Conservation (phyloP, 2,888 invertebrate genomes). For the Lordiphosa andalusiaca region DNA sequence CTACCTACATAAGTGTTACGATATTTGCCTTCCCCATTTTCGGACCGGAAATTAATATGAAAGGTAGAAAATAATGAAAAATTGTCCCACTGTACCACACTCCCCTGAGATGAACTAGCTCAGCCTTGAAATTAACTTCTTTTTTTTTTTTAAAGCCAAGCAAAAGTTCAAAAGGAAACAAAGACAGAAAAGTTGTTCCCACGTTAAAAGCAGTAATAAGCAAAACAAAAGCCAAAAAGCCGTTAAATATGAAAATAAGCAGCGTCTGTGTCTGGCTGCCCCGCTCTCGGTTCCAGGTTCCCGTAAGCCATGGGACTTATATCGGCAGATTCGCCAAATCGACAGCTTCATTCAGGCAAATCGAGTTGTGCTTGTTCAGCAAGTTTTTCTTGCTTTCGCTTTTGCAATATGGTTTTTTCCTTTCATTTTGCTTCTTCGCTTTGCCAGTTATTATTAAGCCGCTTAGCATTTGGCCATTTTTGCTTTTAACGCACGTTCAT, state of each 20-base stretch:
- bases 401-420: constrained; percentile 36
- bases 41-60: too few species aligned
- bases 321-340: constrained; percentile 12
- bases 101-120: constrained; percentile 45
- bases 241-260: constrained; percentile 54
- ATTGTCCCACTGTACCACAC: too few species aligned
- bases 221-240: constrained; percentile 41
- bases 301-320: neutral
- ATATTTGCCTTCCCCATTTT: too few species aligned
- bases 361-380: constrained; percentile 26
- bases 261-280: constrained; percentile 1
- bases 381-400: constrained; percentile 24
- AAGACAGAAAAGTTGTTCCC: neutral
- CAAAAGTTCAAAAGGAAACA: constrained; percentile 9
- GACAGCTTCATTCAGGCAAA: constrained; percentile 25
- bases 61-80: too few species aligned
- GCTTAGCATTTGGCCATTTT: constrained; percentile 38
- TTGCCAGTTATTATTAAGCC: constrained; percentile 49
- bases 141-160: constrained; percentile 52
- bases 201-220: constrained; percentile 1
- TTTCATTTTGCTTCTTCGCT: constrained; percentile 23
- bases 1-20: too few species aligned
- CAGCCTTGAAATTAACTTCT: constrained; percentile 76
- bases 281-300: neutral
- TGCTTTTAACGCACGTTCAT: constrained; percentile 43